Conservation (phyloP, 2,888 invertebrate genomes). For the Teleiodes luculella region DNA sequence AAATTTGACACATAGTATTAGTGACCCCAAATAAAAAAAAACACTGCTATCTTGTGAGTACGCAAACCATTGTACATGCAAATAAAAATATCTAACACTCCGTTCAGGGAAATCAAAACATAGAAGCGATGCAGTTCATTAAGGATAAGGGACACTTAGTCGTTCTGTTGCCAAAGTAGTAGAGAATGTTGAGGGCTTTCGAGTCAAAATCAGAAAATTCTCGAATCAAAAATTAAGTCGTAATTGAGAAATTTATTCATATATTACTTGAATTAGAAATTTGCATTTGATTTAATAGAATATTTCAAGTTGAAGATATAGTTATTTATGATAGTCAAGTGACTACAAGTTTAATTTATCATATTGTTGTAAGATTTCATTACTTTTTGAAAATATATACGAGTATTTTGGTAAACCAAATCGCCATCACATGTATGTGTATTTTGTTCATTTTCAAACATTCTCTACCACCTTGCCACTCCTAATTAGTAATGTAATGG, state of each 20-base stretch:
- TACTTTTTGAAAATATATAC: too few relatives aligned
- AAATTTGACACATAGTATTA: constrained; percentile 32
- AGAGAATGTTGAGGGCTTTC: constrained; percentile 1
- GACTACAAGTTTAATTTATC: neutral
- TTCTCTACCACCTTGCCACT: constrained; percentile 16
- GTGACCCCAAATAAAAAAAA: constrained; percentile 44
- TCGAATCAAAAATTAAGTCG: too few relatives aligned
- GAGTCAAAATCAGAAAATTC: too few relatives aligned
- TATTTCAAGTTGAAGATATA: too few relatives aligned
- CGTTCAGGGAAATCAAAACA: constrained; percentile 47
- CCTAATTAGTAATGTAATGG: constrained; percentile 49
- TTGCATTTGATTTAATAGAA: too few relatives aligned
- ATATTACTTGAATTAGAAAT: too few relatives aligned
- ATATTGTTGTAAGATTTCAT: too few relatives aligned
- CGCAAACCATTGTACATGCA: constrained; percentile 76
- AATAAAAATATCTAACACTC: constrained; percentile 59
- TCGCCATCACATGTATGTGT: too few relatives aligned
- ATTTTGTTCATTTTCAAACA: constrained; percentile 17
- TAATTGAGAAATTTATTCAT: too few relatives aligned
- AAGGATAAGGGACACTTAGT: constrained; percentile 42
- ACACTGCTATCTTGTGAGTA: constrained; percentile 52
- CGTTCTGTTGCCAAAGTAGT: constrained; percentile 13
- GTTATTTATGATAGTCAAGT: neutral
- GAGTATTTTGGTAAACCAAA: too few relatives aligned
- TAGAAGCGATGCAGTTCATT: constrained; percentile 65